Evolutionary conservation across 2,797 vertebrate species (phyloP).

Genomic region (Acrossocheilus wenchowensis): DNA sequence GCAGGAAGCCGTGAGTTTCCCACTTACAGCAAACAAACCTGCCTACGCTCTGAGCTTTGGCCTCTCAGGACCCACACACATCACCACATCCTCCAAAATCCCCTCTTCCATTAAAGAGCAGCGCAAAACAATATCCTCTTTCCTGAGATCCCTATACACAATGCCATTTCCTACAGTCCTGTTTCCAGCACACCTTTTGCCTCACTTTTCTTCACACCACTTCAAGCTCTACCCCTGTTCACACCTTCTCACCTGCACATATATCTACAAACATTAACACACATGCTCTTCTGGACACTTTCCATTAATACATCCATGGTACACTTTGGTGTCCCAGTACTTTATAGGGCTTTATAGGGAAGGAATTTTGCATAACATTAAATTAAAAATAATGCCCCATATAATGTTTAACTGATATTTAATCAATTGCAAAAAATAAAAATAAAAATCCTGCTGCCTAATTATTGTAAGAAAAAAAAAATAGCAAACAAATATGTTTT

Average conservation of each 20-base stretch:
- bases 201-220: constrained; percentile 22
- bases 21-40: constrained; percentile 52
- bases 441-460: neutral
- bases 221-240: constrained; percentile 21
- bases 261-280: neutral
- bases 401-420: neutral
- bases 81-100: constrained; percentile 57
- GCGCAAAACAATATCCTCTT: constrained; percentile 38
- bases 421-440: neutral
- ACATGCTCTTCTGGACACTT: neutral
- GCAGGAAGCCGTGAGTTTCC: constrained; percentile 90
- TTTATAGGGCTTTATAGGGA: neutral
- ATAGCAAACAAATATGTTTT: too few species aligned
- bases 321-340: too few species aligned
- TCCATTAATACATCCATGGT: neutral
- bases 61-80: constrained; percentile 52
- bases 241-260: constrained; percentile 40
- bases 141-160: constrained; percentile 27
- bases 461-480: neutral
- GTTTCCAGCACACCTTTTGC: constrained; percentile 4
- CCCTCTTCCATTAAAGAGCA: constrained; percentile 38
- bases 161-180: constrained; percentile 1
- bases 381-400: neutral
- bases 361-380: neutral
- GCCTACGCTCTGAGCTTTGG: constrained; percentile 43